A percentile compares a stretch with the other conserved stretches of the same genome.
These are phyloP conservation scores for Todus mexicanus DNA, from an alignment of 2,797 vertebrate genomes.

Conservation along the genomic window DNA sequence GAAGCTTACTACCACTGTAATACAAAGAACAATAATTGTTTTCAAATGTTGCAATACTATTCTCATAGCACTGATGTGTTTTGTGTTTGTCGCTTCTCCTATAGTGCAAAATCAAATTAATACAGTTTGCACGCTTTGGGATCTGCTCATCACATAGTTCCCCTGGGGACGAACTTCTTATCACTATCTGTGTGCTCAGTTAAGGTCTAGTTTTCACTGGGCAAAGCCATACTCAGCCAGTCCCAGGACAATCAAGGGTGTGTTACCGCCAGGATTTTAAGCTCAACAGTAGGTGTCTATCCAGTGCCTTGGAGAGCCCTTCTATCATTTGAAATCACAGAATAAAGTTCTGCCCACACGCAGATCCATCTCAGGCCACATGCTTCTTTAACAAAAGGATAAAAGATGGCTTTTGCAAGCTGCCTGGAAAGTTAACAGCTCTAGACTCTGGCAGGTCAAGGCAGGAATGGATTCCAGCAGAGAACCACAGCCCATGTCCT, in stretches of 20 bases:
- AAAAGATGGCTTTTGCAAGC: constrained; percentile 46
- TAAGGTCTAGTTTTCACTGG: not conserved
- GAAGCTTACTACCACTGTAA: not conserved
- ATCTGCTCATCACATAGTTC: not conserved
- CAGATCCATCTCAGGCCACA: constrained; percentile 7
- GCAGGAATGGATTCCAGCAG: not conserved
- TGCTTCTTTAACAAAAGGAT: constrained; percentile 32
- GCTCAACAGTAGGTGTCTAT: not conserved
- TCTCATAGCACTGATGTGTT: not conserved
- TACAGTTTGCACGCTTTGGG: not conserved
- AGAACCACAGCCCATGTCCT: not conserved
- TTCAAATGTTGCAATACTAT: constrained; percentile 29
- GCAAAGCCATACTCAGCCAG: not conserved
- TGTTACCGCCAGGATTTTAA: not conserved
- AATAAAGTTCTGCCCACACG: constrained; percentile 29
- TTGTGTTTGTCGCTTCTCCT: not conserved
- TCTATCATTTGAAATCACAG: not conserved
- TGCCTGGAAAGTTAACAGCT: constrained; percentile 46
- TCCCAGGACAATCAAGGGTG: not conserved
- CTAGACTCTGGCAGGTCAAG: constrained; percentile 22
- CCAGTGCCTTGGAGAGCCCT: not conserved
- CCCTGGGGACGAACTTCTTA: not conserved
- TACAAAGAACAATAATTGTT: constrained; percentile 30
- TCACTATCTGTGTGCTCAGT: not conserved
- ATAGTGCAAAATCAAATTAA: not conserved